phyloP scores from a whole-genome alignment of 1,140 invertebrate genomes.

The Drosophila baimaii region DNA sequence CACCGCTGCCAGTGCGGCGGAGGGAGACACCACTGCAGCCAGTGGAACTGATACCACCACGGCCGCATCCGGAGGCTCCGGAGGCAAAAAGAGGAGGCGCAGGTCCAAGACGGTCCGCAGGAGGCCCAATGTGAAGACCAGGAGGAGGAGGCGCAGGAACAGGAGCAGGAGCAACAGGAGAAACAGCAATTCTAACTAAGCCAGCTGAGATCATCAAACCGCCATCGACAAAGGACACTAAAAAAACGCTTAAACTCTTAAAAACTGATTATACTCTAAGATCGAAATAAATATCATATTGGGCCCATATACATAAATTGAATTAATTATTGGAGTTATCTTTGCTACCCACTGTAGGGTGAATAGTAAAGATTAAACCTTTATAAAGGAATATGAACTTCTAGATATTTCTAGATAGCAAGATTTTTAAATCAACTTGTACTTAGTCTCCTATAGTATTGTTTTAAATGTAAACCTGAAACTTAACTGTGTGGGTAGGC shows the following conservation, averaged over 20 bases:
- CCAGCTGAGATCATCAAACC: background rate
- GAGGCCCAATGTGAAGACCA: background rate
- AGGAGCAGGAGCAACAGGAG: constrained; percentile 1
- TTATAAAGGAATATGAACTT: too few relatives aligned
- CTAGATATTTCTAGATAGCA: too few relatives aligned
- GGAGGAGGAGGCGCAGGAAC: background rate
- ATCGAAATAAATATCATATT: constrained; percentile 9
- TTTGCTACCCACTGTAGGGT: background rate
- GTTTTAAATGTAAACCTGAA: too few relatives aligned
- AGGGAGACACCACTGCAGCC: background rate
- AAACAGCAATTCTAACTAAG: background rate
- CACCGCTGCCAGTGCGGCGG: background rate
- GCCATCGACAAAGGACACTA: background rate
- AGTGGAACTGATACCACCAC: background rate
- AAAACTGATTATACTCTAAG: background rate
- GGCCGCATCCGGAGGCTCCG: background rate
- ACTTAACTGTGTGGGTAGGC: too few relatives aligned
- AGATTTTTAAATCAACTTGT: too few relatives aligned
- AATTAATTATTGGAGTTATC: too few relatives aligned
- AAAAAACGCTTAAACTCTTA: background rate
- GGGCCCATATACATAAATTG: background rate
- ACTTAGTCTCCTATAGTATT: too few relatives aligned
- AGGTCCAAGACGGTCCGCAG: background rate
- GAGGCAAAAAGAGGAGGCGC: background rate
- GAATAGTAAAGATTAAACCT: background rate